These are phyloP conservation scores for Temnothorax rugatulus DNA, from an alignment of 2,888 invertebrate species.

Conservation along the genomic window DNA sequence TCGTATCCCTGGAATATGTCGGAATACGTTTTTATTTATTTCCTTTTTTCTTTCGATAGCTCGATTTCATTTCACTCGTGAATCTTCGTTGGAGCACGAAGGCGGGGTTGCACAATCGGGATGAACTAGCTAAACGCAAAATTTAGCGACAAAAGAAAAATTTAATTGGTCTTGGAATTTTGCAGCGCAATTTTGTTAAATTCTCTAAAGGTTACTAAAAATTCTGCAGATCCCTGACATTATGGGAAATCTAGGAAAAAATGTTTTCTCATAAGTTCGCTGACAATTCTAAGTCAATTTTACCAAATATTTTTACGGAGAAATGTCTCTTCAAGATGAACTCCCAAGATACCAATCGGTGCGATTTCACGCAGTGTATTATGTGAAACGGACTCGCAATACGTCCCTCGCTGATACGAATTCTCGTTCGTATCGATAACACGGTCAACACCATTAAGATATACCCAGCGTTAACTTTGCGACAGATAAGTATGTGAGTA, in stretches of 20 bases:
- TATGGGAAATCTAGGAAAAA: neutral
- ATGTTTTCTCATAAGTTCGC: neutral
- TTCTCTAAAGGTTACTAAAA: neutral
- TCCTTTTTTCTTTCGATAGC: conserved; percentile 13
- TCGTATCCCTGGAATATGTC: conserved; percentile 35
- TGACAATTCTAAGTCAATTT: neutral
- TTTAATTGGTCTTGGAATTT: neutral
- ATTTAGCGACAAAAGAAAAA: neutral
- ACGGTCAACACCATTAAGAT: too few relatives aligned
- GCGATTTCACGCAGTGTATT: conserved; percentile 68
- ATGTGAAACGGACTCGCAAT: conserved; percentile 66
- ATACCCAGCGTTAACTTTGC: too few relatives aligned
- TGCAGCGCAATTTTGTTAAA: neutral
- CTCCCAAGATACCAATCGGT: conserved; percentile 42
- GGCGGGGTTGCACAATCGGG: conserved; percentile 10
- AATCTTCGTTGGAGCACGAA: neutral
- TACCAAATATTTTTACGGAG: neutral
- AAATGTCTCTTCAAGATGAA: neutral
- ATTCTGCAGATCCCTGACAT: neutral
- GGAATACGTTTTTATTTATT: conserved; percentile 35
- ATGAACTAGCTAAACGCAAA: conserved; percentile 7
- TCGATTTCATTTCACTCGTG: conserved; percentile 33
- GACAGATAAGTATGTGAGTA: too few relatives aligned
- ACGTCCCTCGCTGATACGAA: conserved; percentile 65
- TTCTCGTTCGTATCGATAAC: conserved; percentile 60